Conservation (phyloP, 2,888 invertebrate species). For the Choreutis nemorana region DNA sequence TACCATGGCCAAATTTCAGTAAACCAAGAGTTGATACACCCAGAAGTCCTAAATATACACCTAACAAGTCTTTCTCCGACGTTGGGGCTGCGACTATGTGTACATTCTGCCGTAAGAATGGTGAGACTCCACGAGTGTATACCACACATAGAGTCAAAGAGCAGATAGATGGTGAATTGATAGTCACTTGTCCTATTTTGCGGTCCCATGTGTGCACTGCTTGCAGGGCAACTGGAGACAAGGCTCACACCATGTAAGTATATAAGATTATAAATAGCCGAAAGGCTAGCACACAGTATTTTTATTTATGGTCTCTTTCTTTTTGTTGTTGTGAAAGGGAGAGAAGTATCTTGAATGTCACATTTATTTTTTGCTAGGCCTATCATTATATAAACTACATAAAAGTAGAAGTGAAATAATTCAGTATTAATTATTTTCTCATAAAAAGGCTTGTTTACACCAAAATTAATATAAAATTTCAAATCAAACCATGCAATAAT, state of each 20-base stretch:
- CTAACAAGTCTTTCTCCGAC: slow-evolving; percentile 8
- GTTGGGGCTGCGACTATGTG: slow-evolving; percentile 27
- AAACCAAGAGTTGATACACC: slow-evolving; percentile 2
- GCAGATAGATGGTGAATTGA: slow-evolving; percentile 24
- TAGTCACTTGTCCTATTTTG: slow-evolving; percentile 49
- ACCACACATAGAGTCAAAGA: slow-evolving; percentile 40
- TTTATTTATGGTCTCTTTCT: no score
- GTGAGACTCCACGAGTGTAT: slow-evolving; percentile 44
- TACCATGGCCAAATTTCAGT: slow-evolving; percentile 4
- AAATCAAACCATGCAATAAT: no score
- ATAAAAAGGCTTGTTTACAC: no score
- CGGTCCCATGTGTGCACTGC: slow-evolving; percentile 39
- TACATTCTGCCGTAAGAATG: slow-evolving; percentile 51
- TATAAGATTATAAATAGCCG: no score
- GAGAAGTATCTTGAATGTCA: no score
- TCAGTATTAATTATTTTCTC: no score
- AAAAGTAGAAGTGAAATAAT: no score
- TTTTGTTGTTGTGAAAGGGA: no score
- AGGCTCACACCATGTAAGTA: slow-evolving; percentile 58
- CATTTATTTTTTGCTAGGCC: no score
- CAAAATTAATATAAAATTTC: no score
- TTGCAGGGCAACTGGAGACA: slow-evolving; percentile 41
- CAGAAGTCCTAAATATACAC: slow-evolving; percentile 10
- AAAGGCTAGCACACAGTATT: no score
- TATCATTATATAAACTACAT: no score